Evolutionary conservation across 2,888 invertebrate genomes (phyloP).

Genomic region (Drosophila gaucha): DNA sequence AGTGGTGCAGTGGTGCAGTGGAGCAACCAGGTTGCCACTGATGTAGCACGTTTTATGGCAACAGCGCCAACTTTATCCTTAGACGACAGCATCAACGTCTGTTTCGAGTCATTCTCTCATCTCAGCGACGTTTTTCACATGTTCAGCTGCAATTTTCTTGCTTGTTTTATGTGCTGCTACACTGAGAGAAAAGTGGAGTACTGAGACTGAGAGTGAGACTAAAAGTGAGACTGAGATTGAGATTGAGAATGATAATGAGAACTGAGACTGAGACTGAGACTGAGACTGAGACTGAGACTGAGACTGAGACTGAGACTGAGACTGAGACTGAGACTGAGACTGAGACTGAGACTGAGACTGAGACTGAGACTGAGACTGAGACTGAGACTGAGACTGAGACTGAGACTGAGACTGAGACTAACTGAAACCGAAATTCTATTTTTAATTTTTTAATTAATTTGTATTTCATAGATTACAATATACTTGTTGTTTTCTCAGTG

Average conservation of each 20-base stretch:
- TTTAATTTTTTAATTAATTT: too few species aligned
- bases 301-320: background rate
- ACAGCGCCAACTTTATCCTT: constrained; percentile 69
- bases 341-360: background rate
- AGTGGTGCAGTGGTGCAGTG: constrained; percentile 5
- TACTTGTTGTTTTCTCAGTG: background rate
- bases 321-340: too few species aligned
- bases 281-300: background rate
- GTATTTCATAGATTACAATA: too few species aligned
- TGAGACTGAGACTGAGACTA: too few species aligned
- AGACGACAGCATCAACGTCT: constrained; percentile 56
- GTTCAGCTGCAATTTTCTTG: constrained; percentile 62
- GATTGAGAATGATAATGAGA: too few species aligned
- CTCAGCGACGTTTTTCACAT: constrained; percentile 56
- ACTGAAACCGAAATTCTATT: too few species aligned
- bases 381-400: background rate
- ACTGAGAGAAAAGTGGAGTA: constrained; percentile 4
- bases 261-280: background rate
- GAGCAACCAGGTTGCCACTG: constrained; percentile 7
- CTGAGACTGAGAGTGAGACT: background rate
- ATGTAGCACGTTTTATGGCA: constrained; percentile 69
- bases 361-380: background rate
- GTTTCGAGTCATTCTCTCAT: constrained; percentile 54
- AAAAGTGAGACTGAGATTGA: background rate
- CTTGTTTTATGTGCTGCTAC: constrained; percentile 64